phyloP scores from a whole-genome alignment of 1,140 invertebrate genomes.

The Drosophila orosa region DNA sequence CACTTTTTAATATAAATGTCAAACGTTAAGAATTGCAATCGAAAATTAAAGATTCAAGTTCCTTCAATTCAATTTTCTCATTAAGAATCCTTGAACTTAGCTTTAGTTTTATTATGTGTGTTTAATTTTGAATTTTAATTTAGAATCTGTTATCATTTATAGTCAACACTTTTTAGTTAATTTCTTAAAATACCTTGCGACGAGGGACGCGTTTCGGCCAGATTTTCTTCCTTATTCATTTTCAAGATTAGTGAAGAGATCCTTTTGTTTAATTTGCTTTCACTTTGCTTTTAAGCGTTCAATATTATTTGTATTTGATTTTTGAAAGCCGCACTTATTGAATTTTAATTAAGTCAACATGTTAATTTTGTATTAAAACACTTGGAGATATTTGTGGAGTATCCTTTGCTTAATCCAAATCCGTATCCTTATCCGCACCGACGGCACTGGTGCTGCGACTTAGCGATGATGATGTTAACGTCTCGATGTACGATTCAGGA shows the following conservation, averaged over 20 bases:
- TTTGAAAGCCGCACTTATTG: slow-evolving; percentile 3
- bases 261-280: background rate
- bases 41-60: too few species aligned
- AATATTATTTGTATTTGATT: background rate
- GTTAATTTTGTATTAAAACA: background rate
- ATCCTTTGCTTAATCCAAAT: background rate
- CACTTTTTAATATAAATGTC: background rate
- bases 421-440: slow-evolving; percentile 31
- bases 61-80: too few species aligned
- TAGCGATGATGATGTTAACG: slow-evolving; percentile 78
- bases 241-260: background rate
- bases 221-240: slow-evolving; percentile 76
- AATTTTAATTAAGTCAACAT: slow-evolving; percentile 3
- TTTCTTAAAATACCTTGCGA: slow-evolving; percentile 64
- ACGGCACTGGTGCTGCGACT: slow-evolving; percentile 39
- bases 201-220: slow-evolving; percentile 66
- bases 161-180: background rate
- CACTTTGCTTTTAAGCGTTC: slow-evolving; percentile 6
- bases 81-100: too few species aligned
- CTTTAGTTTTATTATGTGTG: background rate
- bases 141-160: background rate
- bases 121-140: background rate
- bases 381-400: slow-evolving; percentile 5
- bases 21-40: background rate
- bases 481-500: slow-evolving; percentile 84